Evolutionary conservation across 2,113 vertebrate genomes (phyloP).

Genomic region (Cynocephalus volans): DNA sequence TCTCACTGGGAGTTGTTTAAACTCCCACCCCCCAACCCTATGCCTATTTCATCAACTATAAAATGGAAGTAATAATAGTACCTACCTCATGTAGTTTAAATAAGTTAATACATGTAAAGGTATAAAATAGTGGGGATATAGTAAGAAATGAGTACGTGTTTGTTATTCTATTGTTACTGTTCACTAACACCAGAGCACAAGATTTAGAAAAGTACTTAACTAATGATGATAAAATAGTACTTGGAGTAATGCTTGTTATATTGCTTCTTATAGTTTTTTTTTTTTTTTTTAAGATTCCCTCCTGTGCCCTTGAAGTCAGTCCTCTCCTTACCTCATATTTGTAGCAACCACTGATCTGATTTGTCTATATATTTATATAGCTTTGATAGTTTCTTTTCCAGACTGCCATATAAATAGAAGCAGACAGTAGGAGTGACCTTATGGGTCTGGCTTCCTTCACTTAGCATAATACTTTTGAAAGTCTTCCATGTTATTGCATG

Average conservation of each 20-base stretch:
- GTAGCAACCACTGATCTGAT: neutral
- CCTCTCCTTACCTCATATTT: neutral
- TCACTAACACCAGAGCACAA: neutral
- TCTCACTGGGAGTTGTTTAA: neutral
- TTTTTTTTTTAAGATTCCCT: neutral
- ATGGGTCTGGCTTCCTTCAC: neutral
- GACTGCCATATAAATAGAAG: neutral
- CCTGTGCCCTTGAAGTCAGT: neutral
- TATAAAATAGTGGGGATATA: neutral
- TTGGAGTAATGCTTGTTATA: neutral
- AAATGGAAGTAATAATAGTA: slow-evolving; percentile 3
- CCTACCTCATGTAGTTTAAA: neutral
- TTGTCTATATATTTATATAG: neutral
- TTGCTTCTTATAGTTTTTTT: neutral
- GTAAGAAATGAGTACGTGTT: neutral
- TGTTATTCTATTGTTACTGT: neutral
- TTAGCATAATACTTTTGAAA: neutral
- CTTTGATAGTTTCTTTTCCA: neutral
- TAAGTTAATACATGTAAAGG: neutral
- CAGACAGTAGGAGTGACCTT: neutral
- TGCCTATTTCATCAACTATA: neutral
- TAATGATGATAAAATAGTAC: neutral
- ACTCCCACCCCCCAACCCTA: neutral
- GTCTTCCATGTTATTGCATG: neutral
- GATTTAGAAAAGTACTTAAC: neutral